These are phyloP conservation scores for Nomada ruficornis DNA, from an alignment of 2,888 invertebrate genomes.

Conservation along the genomic window DNA sequence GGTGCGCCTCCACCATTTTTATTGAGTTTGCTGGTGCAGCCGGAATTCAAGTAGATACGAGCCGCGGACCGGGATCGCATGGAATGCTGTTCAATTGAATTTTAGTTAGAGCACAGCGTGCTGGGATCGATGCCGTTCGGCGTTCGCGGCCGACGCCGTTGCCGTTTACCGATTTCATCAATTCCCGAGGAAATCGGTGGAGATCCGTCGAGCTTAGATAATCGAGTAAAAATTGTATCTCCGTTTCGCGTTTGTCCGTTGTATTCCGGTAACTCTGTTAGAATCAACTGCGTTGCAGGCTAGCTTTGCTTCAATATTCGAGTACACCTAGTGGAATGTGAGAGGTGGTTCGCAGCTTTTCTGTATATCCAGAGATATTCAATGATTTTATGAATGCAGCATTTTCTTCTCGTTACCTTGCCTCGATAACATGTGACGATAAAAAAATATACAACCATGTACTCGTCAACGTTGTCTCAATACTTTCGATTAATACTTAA, in stretches of 20 bases:
- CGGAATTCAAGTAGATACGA: constrained; percentile 17
- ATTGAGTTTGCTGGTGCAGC: constrained; percentile 21
- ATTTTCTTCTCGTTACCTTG: background rate
- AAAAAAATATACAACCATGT: background rate
- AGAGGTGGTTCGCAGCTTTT: constrained; percentile 2
- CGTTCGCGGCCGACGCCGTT: background rate
- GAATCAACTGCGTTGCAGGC: background rate
- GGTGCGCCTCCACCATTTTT: constrained; percentile 20
- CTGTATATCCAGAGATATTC: constrained; percentile 5
- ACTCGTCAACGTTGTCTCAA: background rate
- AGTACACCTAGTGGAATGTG: constrained; percentile 5
- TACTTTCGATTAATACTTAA: background rate
- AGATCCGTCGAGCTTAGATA: background rate
- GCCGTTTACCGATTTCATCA: background rate
- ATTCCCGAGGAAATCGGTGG: background rate
- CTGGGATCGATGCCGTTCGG: constrained; percentile 5
- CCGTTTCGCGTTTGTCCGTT: too few relatives aligned
- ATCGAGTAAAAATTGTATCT: background rate
- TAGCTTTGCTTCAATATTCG: background rate
- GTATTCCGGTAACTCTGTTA: too few relatives aligned
- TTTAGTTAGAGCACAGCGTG: background rate
- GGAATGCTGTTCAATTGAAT: constrained; percentile 18
- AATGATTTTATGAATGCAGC: background rate
- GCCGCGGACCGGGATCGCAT: background rate
- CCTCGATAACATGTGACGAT: background rate